Conservation (phyloP, 1,140 invertebrate species). For the Hylaeus anthracinus region DNA sequence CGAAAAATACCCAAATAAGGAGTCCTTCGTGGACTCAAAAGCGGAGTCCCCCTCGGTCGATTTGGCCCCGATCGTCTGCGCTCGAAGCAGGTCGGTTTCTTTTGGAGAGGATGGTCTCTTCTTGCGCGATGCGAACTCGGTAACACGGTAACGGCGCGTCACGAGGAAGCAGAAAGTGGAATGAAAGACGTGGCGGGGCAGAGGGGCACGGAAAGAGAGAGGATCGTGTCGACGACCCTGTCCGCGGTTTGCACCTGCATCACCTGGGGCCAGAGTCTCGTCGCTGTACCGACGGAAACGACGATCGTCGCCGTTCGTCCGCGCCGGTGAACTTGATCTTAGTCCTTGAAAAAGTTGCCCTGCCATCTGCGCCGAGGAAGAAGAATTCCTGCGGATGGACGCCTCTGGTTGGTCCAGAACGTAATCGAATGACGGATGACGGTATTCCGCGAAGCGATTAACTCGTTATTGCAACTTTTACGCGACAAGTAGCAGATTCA, state of each 20-base stretch:
- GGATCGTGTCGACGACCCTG: constrained; percentile 49
- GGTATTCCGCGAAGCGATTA: no score
- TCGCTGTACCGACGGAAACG: background rate
- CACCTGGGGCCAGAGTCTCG: constrained; percentile 38
- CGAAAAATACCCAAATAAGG: no score
- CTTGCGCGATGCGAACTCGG: constrained; percentile 32
- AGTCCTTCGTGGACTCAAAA: no score
- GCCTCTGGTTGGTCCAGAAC: no score
- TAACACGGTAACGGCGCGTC: constrained; percentile 42
- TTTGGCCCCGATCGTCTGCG: no score
- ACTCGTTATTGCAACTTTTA: no score
- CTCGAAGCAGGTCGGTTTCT: constrained; percentile 7
- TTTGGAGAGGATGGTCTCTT: constrained; percentile 22
- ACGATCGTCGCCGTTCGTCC: constrained; percentile 21
- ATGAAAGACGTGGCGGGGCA: constrained; percentile 28
- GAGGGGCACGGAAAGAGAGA: constrained; percentile 15
- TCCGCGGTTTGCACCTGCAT: constrained; percentile 59
- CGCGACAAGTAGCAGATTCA: no score
- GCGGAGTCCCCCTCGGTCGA: no score
- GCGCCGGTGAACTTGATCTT: constrained; percentile 44
- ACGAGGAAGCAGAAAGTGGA: constrained; percentile 45
- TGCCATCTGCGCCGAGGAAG: constrained; percentile 34
- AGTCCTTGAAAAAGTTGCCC: constrained; percentile 42
- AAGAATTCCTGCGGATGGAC: constrained; percentile 26
- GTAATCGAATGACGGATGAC: no score